These are phyloP conservation scores for Platyscapa corneri DNA, from an alignment of 1,140 invertebrate genomes.

Conservation along the genomic window DNA sequence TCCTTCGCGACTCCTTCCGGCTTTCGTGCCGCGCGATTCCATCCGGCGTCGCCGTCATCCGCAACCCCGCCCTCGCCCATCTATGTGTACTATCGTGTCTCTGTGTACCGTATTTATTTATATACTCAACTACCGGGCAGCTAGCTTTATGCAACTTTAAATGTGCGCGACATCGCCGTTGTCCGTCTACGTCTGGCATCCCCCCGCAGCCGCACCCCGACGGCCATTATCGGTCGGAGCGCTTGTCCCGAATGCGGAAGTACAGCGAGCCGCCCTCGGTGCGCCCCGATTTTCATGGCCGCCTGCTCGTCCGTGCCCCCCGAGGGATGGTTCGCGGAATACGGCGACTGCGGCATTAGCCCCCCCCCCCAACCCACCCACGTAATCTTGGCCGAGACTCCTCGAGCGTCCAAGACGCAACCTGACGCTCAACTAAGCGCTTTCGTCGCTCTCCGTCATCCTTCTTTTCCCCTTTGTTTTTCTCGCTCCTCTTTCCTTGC, in stretches of 20 bases:
- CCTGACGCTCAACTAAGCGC: background rate
- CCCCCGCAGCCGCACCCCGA: background rate
- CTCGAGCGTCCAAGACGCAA: background rate
- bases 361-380: too few species aligned
- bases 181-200: background rate
- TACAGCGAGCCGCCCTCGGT: background rate
- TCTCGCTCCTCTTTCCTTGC: background rate
- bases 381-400: background rate
- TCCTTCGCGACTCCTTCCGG: constrained; percentile 13
- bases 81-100: constrained; percentile 48
- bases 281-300: background rate
- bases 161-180: constrained; percentile 6
- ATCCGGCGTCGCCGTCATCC: background rate
- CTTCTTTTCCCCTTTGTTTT: background rate
- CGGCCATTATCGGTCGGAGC: background rate
- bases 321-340: background rate
- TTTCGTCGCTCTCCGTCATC: background rate
- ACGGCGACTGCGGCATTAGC: background rate
- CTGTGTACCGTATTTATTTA: constrained; percentile 60
- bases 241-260: background rate
- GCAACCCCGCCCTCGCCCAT: background rate
- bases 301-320: background rate
- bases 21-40: constrained; percentile 38
- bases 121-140: constrained; percentile 53
- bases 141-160: constrained; percentile 54